Conservation (phyloP, 2,797 vertebrate species). For the Lagodon rhomboides region DNA sequence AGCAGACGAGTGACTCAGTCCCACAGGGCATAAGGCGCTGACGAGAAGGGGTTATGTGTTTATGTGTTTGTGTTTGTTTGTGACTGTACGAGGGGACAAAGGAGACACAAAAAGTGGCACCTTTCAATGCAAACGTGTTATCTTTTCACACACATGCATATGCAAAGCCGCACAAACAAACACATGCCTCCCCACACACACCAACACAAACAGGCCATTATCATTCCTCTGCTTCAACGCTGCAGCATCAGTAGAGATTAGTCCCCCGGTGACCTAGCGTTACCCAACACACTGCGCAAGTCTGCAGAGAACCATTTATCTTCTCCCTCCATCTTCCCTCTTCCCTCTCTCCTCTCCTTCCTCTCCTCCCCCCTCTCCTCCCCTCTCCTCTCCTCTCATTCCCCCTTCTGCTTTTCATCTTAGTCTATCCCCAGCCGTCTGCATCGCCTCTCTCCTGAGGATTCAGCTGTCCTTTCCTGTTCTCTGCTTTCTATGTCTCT, state of each 20-base stretch:
- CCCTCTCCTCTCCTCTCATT: conserved; percentile 17
- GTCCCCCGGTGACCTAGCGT: conserved; percentile 72
- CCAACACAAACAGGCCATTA: conserved; percentile 73
- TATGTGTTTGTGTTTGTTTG: conserved; percentile 26
- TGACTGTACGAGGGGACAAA: conserved; percentile 15
- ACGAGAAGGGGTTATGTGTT: conserved; percentile 17
- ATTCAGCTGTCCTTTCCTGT: conserved; percentile 58
- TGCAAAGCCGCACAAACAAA: conserved; percentile 66
- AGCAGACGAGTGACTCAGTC: conserved; percentile 62
- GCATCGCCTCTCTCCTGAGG: conserved; percentile 53
- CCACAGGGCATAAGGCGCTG: conserved; percentile 32
- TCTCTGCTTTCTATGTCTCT: conserved; percentile 48
- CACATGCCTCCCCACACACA: conserved; percentile 37
- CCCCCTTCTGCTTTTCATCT: conserved; percentile 47
- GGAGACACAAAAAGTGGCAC: conserved; percentile 47
- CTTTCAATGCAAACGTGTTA: conserved; percentile 35
- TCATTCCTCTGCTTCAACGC: conserved; percentile 75
- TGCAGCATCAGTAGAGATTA: conserved; percentile 76
- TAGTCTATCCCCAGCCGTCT: conserved; percentile 48
- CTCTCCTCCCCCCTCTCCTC: conserved; percentile 22
- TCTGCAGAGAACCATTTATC: conserved; percentile 76
- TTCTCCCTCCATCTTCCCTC: conserved; percentile 58
- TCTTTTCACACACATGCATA: conserved; percentile 49
- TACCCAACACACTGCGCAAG: conserved; percentile 76
- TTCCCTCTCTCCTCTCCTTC: conserved; percentile 35